Base-by-base conservation (phyloP, 2,888 invertebrate species). In the Meiosimyza decipiens region DNA sequence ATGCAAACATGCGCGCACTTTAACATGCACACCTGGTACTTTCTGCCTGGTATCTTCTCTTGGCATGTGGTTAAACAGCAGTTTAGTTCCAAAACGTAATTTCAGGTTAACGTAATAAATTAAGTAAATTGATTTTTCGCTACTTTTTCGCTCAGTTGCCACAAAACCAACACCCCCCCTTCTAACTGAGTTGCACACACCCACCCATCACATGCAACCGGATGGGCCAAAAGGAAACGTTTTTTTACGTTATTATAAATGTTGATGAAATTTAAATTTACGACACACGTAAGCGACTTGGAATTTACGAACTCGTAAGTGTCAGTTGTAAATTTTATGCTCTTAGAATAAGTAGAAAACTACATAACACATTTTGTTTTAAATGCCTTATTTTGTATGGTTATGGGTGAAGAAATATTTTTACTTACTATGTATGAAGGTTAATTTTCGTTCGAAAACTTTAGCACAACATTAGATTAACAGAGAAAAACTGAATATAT, bases 31-130 rank as follows among this genome's bases (percentile, higher is more conserved):
- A 40, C 40, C 40, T 40, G 40, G 9, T 9, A 40, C 1, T 40
- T 40, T 40, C 40, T 11, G 12, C 33, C 28, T 28, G 13, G 60
- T 28, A 15, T 57, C 33, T 59, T 18, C 49, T 50, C 22, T 51
- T 51, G 64, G 49, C 64, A 40, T 57, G 68, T 59, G 68, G 68
- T 59, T 68, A 68, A 68, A 59, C 57, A 50, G 59, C 68, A 68
- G 68, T 68, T 68, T 68, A 68, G 59, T 59, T 47, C 49, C 68
- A n/a, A 68, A 40, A 57, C 59, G 57, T 59, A 57, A 68, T 68
- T 68, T 59, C 68, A 68, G 68, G 59, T 59, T 59, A 68, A 68
- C 68, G 68, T 57, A 68, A 59, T 68, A 68, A 68, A 68, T 68
- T 68, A 68, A 68, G 68, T 68, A 57, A 68, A 68, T 68, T 68